Percentiles rank a stretch among this genome's conserved stretches.
phyloP scores from a whole-genome alignment of 2,888 invertebrate genomes.

The Hanleya hanleyi region DNA sequence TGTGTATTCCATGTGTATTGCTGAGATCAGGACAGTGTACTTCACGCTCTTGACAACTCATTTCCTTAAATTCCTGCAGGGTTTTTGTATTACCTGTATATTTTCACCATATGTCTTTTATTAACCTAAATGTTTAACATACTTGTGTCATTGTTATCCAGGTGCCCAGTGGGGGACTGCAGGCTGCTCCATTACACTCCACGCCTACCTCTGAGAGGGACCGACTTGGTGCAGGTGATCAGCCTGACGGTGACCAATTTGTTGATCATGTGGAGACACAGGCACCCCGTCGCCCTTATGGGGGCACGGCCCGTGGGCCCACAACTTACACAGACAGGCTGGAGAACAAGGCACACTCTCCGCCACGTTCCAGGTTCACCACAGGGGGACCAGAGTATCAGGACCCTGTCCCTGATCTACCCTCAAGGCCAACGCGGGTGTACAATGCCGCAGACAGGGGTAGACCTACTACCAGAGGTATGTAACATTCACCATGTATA shows the following conservation, averaged over 20 bases:
- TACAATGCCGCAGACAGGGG: neutral
- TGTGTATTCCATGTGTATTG: too few relatives aligned
- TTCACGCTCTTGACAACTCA: too few relatives aligned
- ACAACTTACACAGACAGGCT: slow-evolving; percentile 1
- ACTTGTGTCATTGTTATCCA: neutral
- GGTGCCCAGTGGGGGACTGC: neutral
- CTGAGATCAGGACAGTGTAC: too few relatives aligned
- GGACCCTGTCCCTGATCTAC: neutral
- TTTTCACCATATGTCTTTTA: neutral
- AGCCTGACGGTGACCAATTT: neutral
- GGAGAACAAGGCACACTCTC: neutral
- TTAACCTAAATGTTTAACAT: neutral
- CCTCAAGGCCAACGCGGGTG: neutral
- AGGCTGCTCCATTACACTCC: neutral
- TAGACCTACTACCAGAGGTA: too few relatives aligned
- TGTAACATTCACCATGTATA: too few relatives aligned
- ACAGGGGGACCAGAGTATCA: too few relatives aligned
- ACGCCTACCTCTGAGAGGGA: too few relatives aligned
- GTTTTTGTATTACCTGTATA: too few relatives aligned
- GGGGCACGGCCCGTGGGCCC: neutral
- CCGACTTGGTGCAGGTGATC: neutral
- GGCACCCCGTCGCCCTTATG: neutral
- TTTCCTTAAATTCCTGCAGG: too few relatives aligned
- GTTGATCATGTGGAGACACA: neutral
- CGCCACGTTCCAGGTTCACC: neutral